phyloP scores from a whole-genome alignment of 2,113 vertebrate species.

The Aleadryas rufinucha region DNA sequence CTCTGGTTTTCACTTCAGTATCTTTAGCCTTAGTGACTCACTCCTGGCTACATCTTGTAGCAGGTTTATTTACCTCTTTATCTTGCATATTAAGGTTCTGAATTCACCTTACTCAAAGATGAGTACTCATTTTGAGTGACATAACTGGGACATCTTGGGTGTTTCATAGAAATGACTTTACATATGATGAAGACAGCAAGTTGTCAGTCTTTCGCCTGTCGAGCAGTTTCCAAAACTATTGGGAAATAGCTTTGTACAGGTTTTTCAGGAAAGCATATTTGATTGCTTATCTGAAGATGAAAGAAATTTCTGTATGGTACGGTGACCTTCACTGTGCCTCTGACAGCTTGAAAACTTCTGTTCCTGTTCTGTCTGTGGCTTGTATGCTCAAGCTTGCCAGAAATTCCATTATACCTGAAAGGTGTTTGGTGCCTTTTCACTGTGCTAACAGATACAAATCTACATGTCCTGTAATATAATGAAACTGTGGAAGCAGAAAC shows the following conservation, averaged over 20 bases:
- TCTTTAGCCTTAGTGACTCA: conserved; percentile 6
- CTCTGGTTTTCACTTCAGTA: neutral
- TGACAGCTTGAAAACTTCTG: neutral
- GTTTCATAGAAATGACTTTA: neutral
- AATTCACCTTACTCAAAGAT: neutral
- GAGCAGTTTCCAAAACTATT: neutral
- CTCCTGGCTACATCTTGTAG: neutral
- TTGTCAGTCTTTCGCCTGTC: neutral
- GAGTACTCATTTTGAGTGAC: neutral
- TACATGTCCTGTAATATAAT: neutral
- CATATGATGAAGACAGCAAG: neutral
- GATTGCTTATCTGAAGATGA: neutral
- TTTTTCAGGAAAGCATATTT: neutral
- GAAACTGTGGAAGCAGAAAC: neutral
- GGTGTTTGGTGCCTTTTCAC: neutral
- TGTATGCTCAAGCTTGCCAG: neutral
- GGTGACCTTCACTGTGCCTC: neutral
- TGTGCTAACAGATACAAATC: neutral
- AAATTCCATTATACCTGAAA: neutral
- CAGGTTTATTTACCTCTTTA: neutral
- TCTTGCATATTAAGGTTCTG: neutral
- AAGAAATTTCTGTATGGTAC: neutral
- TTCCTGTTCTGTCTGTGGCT: neutral
- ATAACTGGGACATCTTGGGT: neutral
- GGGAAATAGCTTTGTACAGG: neutral